Conservation (phyloP, 2,797 vertebrate species). For the Girardinus metallicus region DNA sequence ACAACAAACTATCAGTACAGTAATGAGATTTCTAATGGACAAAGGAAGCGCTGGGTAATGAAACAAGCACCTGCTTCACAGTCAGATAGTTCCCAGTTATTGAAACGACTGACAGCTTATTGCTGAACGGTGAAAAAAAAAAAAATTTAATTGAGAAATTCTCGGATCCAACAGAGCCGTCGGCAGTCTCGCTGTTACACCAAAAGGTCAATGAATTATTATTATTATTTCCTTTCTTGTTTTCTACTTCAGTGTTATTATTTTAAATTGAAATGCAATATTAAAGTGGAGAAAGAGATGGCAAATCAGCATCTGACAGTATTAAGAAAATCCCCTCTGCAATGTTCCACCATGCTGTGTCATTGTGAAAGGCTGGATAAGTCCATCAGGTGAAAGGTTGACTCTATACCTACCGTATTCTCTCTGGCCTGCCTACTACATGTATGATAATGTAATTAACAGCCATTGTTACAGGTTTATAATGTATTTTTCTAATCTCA, state of each 20-base stretch:
- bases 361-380: slow-evolving; percentile 81
- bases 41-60: slow-evolving; percentile 37
- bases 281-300: slow-evolving; percentile 79
- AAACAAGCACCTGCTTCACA: slow-evolving; percentile 46
- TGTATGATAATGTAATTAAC: slow-evolving; percentile 91
- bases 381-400: slow-evolving; percentile 83
- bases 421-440: slow-evolving; percentile 87
- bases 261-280: slow-evolving; percentile 86
- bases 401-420: slow-evolving; percentile 78
- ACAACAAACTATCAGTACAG: slow-evolving; percentile 42
- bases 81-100: slow-evolving; percentile 62
- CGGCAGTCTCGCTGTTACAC: slow-evolving; percentile 78
- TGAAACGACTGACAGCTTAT: slow-evolving; percentile 67
- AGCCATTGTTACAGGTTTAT: slow-evolving; percentile 91
- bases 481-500: slow-evolving; percentile 93
- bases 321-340: slow-evolving; percentile 84
- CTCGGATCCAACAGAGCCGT: slow-evolving; percentile 49
- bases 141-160: slow-evolving; percentile 45
- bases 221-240: slow-evolving; percentile 5
- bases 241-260: slow-evolving; percentile 81
- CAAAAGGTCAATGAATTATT: slow-evolving; percentile 79
- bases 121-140: slow-evolving; percentile 48
- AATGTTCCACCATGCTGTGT: slow-evolving; percentile 83
- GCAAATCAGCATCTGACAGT: slow-evolving; percentile 85
- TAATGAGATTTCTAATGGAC: slow-evolving; percentile 38